phyloP scores from a whole-genome alignment of 2,888 invertebrate genomes.

The Epiblema foenella region DNA sequence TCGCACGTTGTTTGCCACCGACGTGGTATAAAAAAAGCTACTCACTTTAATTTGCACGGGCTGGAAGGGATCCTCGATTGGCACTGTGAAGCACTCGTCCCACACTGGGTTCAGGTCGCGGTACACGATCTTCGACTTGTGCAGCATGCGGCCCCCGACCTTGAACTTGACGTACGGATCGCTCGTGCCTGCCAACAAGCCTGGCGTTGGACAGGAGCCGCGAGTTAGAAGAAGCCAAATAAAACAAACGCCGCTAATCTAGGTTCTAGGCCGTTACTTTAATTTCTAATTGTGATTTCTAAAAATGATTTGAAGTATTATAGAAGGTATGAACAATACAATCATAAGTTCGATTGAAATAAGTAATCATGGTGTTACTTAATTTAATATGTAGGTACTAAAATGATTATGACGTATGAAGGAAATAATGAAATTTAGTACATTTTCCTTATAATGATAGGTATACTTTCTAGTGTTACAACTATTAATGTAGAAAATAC shows the following conservation, averaged over 20 bases:
- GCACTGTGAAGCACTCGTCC: slow-evolving; percentile 98
- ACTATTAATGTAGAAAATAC: neutral
- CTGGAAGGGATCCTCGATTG: slow-evolving; percentile 95
- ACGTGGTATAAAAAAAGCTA: too few species aligned
- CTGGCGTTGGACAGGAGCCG: slow-evolving; percentile 78
- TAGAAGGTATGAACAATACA: neutral
- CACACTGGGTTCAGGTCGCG: slow-evolving; percentile 98
- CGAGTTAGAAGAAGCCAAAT: slow-evolving; percentile 74
- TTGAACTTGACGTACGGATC: slow-evolving; percentile 99
- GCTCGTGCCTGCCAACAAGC: slow-evolving; percentile 92
- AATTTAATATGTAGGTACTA: neutral
- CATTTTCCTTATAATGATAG: neutral
- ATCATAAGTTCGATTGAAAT: neutral
- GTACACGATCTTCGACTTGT: slow-evolving; percentile 97
- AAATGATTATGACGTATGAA: neutral
- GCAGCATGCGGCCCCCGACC: slow-evolving; percentile 92
- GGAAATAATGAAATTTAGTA: neutral
- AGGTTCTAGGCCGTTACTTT: slow-evolving; percentile 1
- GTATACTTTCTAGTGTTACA: neutral
- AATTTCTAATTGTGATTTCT: too few species aligned
- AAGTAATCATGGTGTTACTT: too few species aligned
- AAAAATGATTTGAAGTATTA: neutral
- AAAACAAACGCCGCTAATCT: slow-evolving; percentile 54
- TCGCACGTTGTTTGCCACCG: too few species aligned
- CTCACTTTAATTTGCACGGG: slow-evolving; percentile 93